phyloP scores from a whole-genome alignment of 2,888 invertebrate genomes.

The Nomada ruficornis region DNA sequence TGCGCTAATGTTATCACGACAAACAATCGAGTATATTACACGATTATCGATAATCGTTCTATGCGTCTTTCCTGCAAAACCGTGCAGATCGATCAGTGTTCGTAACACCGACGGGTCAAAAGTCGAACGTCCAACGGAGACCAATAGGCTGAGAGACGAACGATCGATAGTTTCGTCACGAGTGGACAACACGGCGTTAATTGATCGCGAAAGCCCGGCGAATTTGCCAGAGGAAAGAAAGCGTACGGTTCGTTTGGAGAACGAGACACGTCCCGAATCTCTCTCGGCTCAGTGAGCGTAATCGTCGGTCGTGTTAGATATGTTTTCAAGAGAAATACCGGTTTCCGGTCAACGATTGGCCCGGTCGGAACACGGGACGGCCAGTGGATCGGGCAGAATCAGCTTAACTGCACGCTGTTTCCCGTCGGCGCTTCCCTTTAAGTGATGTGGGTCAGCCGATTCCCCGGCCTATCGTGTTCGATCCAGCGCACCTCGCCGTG shows the following conservation, averaged over 20 bases:
- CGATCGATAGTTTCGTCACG: conserved; percentile 1
- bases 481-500: conserved; percentile 17
- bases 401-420: conserved; percentile 61
- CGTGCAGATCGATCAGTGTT: background rate
- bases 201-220: conserved; percentile 12
- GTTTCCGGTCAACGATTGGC: conserved; percentile 59
- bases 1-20: conserved; percentile 13
- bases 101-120: background rate
- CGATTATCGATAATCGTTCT: background rate
- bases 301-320: conserved; percentile 55
- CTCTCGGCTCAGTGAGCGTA: conserved; percentile 38
- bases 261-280: conserved; percentile 28
- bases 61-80: no score
- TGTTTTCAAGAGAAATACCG: conserved; percentile 57
- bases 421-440: conserved; percentile 49
- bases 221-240: background rate
- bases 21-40: conserved; percentile 1
- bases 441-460: conserved; percentile 61
- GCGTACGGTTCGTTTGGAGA: conserved; percentile 4
- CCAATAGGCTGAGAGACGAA: background rate
- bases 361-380: conserved; percentile 33
- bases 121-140: background rate
- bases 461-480: conserved; percentile 48
- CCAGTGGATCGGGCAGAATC: conserved; percentile 56
- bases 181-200: background rate